Evolutionary conservation across 2,888 invertebrate species (phyloP).

Genomic region (Pristionchus arcanus): DNA sequence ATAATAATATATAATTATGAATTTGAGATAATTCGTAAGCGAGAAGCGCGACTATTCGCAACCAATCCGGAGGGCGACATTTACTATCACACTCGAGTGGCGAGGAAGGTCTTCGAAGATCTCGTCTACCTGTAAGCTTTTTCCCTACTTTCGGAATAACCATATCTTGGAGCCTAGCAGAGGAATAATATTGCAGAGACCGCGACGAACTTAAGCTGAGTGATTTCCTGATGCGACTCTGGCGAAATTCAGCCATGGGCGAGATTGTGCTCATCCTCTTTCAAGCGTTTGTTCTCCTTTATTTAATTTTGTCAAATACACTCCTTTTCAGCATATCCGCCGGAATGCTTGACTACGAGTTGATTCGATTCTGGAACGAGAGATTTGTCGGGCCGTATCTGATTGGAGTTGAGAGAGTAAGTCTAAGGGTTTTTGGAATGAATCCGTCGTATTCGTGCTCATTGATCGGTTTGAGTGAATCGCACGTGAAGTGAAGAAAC

Average conservation of each 20-base stretch:
- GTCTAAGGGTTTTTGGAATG: neutral
- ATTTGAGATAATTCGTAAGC: neutral
- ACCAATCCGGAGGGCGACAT: neutral
- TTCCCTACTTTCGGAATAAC: neutral
- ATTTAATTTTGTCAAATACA: neutral
- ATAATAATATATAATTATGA: neutral
- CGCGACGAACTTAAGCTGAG: conserved; percentile 21
- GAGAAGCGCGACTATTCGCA: neutral
- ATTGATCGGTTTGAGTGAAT: too few relatives aligned
- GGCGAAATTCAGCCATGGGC: neutral
- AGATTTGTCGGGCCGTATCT: neutral
- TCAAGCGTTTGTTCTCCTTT: neutral
- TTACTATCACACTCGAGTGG: neutral
- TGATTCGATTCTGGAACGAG: neutral
- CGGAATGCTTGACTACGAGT: neutral
- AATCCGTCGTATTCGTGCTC: too few relatives aligned
- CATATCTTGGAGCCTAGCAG: too few relatives aligned
- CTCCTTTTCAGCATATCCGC: neutral
- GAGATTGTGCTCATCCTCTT: neutral
- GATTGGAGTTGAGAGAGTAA: neutral
- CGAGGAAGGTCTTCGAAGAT: conserved; percentile 22
- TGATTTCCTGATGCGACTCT: neutral
- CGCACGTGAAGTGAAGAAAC: too few relatives aligned
- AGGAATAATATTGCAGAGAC: neutral
- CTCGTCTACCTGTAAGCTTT: neutral